Conservation (phyloP, 2,113 vertebrate genomes). For the Actinemys pallida region DNA sequence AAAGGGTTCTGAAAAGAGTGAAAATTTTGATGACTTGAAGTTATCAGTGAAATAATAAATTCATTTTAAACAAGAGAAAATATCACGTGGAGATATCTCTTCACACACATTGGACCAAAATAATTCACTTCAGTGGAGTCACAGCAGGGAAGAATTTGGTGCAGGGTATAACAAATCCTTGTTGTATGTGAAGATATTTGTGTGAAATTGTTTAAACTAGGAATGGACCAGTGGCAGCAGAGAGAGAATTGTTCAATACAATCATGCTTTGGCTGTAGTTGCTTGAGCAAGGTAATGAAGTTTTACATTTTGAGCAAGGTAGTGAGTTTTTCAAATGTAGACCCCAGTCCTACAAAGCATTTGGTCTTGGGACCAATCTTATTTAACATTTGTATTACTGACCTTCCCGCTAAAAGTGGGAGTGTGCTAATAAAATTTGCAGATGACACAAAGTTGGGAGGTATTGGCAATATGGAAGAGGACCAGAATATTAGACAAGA, state of each 20-base stretch:
- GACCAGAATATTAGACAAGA: too few species aligned
- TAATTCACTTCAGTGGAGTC: neutral
- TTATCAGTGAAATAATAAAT: neutral
- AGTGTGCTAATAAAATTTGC: too few species aligned
- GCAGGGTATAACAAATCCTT: neutral
- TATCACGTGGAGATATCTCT: neutral
- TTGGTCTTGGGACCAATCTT: neutral
- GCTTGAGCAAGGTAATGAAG: neutral
- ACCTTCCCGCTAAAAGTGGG: too few species aligned
- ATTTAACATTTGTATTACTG: too few species aligned
- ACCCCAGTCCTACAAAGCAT: neutral
- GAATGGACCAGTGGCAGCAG: neutral
- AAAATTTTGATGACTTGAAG: conserved; percentile 14
- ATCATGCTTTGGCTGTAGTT: neutral
- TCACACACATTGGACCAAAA: neutral
- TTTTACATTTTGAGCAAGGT: rapidly evolving
- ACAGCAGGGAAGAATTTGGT: neutral
- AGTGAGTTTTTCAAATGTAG: neutral
- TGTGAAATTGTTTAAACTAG: neutral
- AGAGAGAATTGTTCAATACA: neutral
- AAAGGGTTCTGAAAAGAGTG: neutral
- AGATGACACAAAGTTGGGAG: too few species aligned
- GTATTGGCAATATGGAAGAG: too few species aligned
- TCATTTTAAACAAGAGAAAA: neutral
- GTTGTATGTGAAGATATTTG: neutral